phyloP scores from a whole-genome alignment of 2,888 invertebrate genomes.

The Campopleginae sp. region DNA sequence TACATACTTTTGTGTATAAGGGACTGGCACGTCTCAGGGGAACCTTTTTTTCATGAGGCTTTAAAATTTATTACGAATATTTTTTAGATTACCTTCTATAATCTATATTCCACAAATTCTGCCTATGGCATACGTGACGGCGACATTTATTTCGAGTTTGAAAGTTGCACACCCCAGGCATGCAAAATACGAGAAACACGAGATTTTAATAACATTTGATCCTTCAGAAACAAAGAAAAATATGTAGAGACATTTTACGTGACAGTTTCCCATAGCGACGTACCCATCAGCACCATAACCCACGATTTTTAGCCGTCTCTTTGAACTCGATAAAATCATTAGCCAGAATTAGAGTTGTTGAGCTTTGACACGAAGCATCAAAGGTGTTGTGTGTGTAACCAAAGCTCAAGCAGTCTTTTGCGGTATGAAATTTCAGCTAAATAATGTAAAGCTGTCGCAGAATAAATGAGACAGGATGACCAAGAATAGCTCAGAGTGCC shows the following conservation, averaged over 20 bases:
- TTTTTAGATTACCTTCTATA: background rate
- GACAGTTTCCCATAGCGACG: background rate
- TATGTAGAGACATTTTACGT: too few relatives aligned
- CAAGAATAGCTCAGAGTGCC: constrained; percentile 29
- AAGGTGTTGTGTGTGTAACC: background rate
- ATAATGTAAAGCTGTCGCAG: constrained; percentile 38
- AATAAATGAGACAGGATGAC: constrained; percentile 34
- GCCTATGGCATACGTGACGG: background rate
- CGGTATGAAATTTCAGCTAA: constrained; percentile 61
- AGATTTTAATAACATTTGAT: too few relatives aligned
- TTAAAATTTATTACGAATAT: background rate
- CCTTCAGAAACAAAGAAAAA: too few relatives aligned
- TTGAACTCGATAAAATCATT: background rate
- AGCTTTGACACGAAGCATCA: constrained; percentile 23
- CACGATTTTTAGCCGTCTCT: background rate
- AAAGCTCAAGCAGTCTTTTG: constrained; percentile 36
- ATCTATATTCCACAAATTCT: background rate
- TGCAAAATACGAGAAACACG: too few relatives aligned
- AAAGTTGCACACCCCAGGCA: too few relatives aligned
- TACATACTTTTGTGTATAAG: constrained; percentile 16
- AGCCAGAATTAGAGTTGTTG: constrained; percentile 1
- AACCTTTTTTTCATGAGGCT: background rate
- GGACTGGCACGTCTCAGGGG: background rate
- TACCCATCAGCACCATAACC: background rate
- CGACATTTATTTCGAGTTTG: too few relatives aligned